These are phyloP conservation scores for Melanophora roralis DNA, from an alignment of 2,888 invertebrate species.

Conservation along the genomic window DNA sequence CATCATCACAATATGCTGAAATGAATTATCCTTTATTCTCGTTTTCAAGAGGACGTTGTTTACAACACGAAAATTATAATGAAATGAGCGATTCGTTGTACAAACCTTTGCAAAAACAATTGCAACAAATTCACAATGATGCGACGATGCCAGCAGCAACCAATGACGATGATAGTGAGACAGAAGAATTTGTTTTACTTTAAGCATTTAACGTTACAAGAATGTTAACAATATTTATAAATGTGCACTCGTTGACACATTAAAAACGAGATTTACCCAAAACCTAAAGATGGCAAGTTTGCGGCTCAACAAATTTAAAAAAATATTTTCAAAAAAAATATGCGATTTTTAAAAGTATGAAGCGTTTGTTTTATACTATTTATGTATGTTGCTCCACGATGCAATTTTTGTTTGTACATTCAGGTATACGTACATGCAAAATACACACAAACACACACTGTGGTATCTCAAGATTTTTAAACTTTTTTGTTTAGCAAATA, in stretches of 20 bases:
- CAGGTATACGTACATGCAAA: too few relatives aligned
- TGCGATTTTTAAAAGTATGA: neutral
- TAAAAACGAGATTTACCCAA: neutral
- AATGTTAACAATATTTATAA: too few relatives aligned
- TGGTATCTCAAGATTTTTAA: too few relatives aligned
- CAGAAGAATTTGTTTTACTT: conserved; percentile 85
- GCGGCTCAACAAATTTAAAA: neutral
- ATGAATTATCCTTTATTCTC: conserved; percentile 88
- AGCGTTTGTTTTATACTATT: too few relatives aligned
- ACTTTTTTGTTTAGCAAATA: too few relatives aligned
- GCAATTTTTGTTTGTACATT: too few relatives aligned
- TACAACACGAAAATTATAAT: conserved; percentile 75
- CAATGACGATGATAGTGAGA: conserved; percentile 83
- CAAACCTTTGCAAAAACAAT: conserved; percentile 79
- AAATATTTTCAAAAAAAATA: neutral
- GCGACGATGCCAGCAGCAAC: conserved; percentile 77
- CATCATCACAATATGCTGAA: conserved; percentile 75
- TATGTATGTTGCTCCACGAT: too few relatives aligned
- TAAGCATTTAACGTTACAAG: conserved; percentile 74
- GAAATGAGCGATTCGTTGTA: conserved; percentile 77
- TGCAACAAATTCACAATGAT: conserved; percentile 79
- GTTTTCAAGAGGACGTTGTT: conserved; percentile 85
- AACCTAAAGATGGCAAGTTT: neutral
- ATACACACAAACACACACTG: too few relatives aligned
- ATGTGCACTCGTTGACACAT: too few relatives aligned